These are phyloP conservation scores for Eulemur rufifrons DNA, from an alignment of 2,113 vertebrate genomes.

Conservation along the genomic window DNA sequence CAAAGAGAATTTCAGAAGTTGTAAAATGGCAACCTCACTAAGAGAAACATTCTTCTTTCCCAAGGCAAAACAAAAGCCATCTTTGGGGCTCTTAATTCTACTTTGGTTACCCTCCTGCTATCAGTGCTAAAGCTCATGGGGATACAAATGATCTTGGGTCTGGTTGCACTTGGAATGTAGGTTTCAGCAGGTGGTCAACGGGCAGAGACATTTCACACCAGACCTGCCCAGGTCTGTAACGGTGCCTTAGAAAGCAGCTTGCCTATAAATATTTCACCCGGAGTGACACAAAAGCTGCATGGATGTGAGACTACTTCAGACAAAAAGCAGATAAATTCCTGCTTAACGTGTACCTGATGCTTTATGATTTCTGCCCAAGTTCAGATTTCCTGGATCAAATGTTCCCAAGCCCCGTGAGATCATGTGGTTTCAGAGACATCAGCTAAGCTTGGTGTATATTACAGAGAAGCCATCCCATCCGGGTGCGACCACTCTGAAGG, in stretches of 20 bases:
- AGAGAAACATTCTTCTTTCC: background rate
- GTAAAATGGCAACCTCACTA: background rate
- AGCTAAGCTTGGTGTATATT: conserved; percentile 61
- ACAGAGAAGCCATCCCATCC: conserved; percentile 59
- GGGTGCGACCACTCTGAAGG: conserved; percentile 52
- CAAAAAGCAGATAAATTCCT: conserved; percentile 76
- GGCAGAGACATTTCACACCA: conserved; percentile 31
- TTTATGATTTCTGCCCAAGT: conserved; percentile 70
- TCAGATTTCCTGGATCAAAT: conserved; percentile 76
- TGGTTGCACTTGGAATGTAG: conserved; percentile 28
- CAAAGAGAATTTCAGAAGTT: background rate
- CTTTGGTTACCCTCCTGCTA: background rate
- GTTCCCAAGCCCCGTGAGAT: conserved; percentile 67
- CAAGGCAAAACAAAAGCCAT: background rate
- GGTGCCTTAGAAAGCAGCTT: conserved; percentile 51
- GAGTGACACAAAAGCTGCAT: conserved; percentile 52
- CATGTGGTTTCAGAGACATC: conserved; percentile 62
- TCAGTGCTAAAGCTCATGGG: background rate
- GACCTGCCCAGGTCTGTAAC: conserved; percentile 17
- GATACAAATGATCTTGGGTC: background rate
- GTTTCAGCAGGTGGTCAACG: conserved; percentile 37
- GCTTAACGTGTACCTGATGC: conserved; percentile 69
- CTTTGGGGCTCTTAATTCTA: background rate
- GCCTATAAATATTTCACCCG: conserved; percentile 62
- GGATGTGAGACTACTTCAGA: conserved; percentile 50